Evolutionary conservation across 2,113 vertebrate species (phyloP).

Genomic region (Pseudois nayaur): DNA sequence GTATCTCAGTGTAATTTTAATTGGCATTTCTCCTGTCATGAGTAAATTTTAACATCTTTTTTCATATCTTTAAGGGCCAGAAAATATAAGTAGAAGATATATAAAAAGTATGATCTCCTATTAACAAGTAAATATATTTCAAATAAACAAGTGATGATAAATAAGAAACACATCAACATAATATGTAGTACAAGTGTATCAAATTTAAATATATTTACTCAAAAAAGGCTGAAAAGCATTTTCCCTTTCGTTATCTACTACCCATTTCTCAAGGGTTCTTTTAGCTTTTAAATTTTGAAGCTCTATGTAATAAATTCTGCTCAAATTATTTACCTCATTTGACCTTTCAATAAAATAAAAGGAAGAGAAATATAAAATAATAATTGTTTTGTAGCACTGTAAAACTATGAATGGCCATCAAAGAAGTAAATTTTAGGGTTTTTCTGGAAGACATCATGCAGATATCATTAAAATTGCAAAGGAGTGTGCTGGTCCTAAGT

Average conservation of each 20-base stretch:
- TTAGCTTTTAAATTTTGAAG: constrained; percentile 34
- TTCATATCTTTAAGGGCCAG: constrained; percentile 32
- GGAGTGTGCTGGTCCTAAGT: background rate
- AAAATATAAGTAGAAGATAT: constrained; percentile 32
- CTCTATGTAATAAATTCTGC: background rate
- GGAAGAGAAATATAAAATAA: constrained; percentile 17
- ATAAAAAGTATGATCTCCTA: constrained; percentile 23
- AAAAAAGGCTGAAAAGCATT: constrained; percentile 32
- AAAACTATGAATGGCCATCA: background rate
- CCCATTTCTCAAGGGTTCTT: background rate
- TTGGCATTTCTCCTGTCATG: constrained; percentile 45
- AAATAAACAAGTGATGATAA: constrained; percentile 39
- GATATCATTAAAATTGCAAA: constrained; percentile 18
- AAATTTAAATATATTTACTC: constrained; percentile 41
- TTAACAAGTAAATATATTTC: constrained; percentile 30
- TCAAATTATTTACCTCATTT: background rate
- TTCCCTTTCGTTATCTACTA: background rate
- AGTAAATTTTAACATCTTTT: constrained; percentile 53
- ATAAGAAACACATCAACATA: constrained; percentile 28
- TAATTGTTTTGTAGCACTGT: background rate
- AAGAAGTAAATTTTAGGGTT: background rate
- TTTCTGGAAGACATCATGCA: background rate
- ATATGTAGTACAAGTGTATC: background rate
- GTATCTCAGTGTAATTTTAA: constrained; percentile 59
- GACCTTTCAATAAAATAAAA: constrained; percentile 16